These are phyloP conservation scores for Drosophila virilis DNA, from an alignment of 1,140 invertebrate genomes.

Conservation along the genomic window DNA sequence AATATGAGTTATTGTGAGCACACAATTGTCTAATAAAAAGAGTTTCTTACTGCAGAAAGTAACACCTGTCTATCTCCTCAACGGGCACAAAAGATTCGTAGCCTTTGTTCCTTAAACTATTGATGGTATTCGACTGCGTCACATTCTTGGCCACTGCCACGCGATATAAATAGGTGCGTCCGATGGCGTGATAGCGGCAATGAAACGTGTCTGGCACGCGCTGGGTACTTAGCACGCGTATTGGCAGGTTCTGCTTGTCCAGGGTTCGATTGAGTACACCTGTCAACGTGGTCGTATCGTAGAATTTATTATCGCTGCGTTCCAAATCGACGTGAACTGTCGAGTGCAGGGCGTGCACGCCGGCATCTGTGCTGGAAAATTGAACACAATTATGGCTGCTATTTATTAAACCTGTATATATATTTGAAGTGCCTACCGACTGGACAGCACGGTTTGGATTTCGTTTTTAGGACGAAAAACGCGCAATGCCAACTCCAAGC, in stretches of 20 bases:
- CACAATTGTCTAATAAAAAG: not conserved
- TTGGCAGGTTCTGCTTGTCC: constrained; percentile 85
- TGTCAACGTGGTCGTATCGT: constrained; percentile 84
- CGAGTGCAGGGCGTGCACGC: constrained; percentile 88
- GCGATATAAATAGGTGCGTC: constrained; percentile 89
- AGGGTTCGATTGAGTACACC: constrained; percentile 87
- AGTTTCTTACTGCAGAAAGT: constrained; percentile 70
- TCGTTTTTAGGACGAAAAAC: constrained; percentile 85
- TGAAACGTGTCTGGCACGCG: constrained; percentile 87
- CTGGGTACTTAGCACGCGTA: constrained; percentile 86
- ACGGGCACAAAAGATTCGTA: constrained; percentile 67
- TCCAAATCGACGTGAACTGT: constrained; percentile 88
- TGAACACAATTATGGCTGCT: not conserved
- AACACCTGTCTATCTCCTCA: constrained; percentile 75
- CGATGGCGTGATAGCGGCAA: constrained; percentile 86
- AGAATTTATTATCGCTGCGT: constrained; percentile 84
- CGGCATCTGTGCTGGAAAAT: constrained; percentile 88
- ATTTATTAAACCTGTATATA: not conserved
- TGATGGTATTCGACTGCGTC: not conserved
- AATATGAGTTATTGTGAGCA: not conserved
- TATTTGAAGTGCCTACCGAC: constrained; percentile 85
- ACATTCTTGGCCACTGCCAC: constrained; percentile 84
- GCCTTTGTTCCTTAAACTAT: constrained; percentile 50
- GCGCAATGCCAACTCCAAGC: constrained; percentile 86
- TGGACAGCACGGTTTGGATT: constrained; percentile 86